Base-by-base conservation (phyloP, 2,797 vertebrate genomes). In the Smutsia gigantea region DNA sequence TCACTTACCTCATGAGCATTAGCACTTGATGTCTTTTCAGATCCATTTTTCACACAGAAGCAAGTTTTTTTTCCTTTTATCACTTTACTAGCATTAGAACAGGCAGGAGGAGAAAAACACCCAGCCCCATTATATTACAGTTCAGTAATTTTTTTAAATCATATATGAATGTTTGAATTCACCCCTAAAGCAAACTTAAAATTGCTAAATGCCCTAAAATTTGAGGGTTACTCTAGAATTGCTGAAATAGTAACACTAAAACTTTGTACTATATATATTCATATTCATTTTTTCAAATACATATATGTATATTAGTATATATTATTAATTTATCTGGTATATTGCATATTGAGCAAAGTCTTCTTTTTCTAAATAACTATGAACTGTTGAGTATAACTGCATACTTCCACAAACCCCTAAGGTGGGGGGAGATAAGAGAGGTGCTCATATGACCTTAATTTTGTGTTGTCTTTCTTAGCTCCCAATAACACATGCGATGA, bases 401-500 rank as follows among this genome's bases (percentile, higher is more conserved):
- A 64, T 69, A 29, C 1, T 51, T 68, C 4, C 21, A 2, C 29
- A 88, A 39, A 27, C 12, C 57, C 29, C 2, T 75, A 69, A 63
- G 14, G 17, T 79, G 5, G 46, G 34, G 49, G 18, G 81, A 84
- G 25, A 66, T 83, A 42, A 71, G 29, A 17, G 34, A 90, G 87
- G 2, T 93, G 29, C 79, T 97, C 84, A 87, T 95, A 49, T 96
- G 69, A 87, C 53, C 96, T 96, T 97, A 55, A 87, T 57, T 74
- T 72, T 82, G 18, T 94, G 74, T 75, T 97, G 61, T 97, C 93
- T 98, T 97, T 90, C 88, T 93, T 98, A 99, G 99, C 99, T 92
- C 99, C 99, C 97, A 99, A 99, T 98, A 99, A 99, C 98, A 99
- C 99, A 0, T 99, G 99, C 97, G 98, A 99, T 68, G 98, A 98